A percentile compares a stretch with the other conserved stretches of the same genome.
Evolutionary conservation across 2,888 invertebrate species (phyloP).

Genomic region (Agonum fuliginosum): DNA sequence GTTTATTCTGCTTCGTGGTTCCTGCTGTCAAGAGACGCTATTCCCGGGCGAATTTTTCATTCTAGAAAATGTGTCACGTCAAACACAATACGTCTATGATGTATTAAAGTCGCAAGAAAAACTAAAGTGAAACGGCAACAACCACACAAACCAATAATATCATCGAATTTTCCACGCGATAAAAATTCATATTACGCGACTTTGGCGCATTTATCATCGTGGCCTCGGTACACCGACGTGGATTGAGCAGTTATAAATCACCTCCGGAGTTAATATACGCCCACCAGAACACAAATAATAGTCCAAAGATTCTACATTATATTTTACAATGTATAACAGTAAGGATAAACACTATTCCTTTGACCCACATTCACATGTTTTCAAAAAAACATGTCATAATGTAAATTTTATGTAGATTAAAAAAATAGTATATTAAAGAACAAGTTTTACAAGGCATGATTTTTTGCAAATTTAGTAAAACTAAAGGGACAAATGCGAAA

Average conservation of each 20-base stretch:
- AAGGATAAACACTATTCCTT: no score
- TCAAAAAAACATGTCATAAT: no score
- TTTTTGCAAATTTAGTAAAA: no score
- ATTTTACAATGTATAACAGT: no score
- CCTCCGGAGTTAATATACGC: conserved; percentile 36
- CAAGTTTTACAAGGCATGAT: no score
- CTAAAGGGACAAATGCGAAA: no score
- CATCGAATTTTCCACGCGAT: conserved; percentile 56
- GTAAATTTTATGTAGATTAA: no score
- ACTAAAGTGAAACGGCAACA: conserved; percentile 40
- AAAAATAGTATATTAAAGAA: no score
- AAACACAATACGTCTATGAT: conserved; percentile 51
- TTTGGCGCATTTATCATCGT: conserved; percentile 54
- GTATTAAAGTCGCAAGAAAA: conserved; percentile 50
- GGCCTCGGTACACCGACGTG: background rate
- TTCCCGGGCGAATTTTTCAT: conserved; percentile 51
- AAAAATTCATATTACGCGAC: conserved; percentile 57
- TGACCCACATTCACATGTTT: no score
- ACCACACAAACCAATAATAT: conserved; percentile 53
- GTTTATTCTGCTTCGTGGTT: conserved; percentile 15
- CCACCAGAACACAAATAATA: no score
- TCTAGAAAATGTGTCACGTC: conserved; percentile 57
- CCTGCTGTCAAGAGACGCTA: conserved; percentile 15
- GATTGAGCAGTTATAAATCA: conserved; percentile 49
- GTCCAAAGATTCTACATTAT: no score